phyloP scores from a whole-genome alignment of 2,797 vertebrate genomes.

The Rachycentron canadum region DNA sequence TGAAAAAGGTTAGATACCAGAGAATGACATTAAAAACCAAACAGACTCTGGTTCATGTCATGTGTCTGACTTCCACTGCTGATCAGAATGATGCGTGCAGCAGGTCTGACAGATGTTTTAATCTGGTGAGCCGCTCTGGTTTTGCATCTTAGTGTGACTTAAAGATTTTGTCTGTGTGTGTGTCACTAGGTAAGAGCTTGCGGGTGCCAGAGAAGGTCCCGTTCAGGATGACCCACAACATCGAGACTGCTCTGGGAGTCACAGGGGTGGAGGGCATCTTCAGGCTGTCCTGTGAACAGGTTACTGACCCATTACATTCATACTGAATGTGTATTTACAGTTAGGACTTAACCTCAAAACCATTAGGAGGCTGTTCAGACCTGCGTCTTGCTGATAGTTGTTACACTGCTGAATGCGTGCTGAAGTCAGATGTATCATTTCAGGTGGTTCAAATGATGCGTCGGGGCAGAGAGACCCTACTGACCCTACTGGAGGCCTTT shows the following conservation, averaged over 20 bases:
- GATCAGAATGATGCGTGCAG: no score
- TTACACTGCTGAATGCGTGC: neutral
- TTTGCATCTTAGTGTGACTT: neutral
- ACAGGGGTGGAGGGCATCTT: conserved; percentile 98
- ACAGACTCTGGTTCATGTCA: neutral
- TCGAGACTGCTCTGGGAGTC: conserved; percentile 95
- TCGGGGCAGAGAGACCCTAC: conserved; percentile 94
- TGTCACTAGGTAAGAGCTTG: conserved; percentile 93
- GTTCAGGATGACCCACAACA: conserved; percentile 99
- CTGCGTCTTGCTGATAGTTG: neutral
- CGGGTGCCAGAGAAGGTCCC: conserved; percentile 99
- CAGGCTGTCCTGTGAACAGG: conserved; percentile 98
- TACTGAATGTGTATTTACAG: neutral
- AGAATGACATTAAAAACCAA: neutral
- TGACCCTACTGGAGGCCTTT: conserved; percentile 96
- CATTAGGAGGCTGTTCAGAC: neutral
- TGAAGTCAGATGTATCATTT: conserved; percentile 17
- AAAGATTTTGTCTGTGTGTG: conserved; percentile 44
- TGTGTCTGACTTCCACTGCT: no score
- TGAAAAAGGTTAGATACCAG: conserved; percentile 91
- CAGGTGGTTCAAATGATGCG: conserved; percentile 99
- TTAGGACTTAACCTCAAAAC: neutral
- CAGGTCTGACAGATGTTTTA: no score
- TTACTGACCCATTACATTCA: conserved; percentile 49
- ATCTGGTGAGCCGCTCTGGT: neutral